A percentile compares a stretch with the other conserved stretches of the same genome.
Evolutionary conservation across 2,888 invertebrate genomes (phyloP).

Genomic region (Eubasilissa splendida): DNA sequence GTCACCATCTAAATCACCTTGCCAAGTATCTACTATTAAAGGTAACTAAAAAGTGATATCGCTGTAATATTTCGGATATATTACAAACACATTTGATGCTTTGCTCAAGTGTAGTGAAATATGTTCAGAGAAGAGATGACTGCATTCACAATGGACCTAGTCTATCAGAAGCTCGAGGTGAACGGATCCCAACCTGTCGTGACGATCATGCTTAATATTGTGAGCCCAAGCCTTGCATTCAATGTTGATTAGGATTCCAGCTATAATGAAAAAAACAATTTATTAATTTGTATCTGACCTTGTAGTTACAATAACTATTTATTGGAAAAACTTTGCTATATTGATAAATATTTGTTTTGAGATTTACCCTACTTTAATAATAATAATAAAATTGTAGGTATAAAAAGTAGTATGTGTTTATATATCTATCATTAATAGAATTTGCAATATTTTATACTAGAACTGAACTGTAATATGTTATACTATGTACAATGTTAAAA

Average conservation of each 20-base stretch:
- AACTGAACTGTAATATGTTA: no score
- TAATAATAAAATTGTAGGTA: no score
- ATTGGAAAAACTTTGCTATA: no score
- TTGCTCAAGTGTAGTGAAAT: conserved; percentile 26
- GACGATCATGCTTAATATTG: conserved; percentile 79
- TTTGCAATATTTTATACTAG: no score
- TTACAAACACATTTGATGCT: conserved; percentile 29
- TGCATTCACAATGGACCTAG: conserved; percentile 60
- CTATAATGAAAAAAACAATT: conserved; percentile 64
- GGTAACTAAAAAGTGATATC: conserved; percentile 12
- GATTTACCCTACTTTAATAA: no score
- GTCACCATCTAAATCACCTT: neutral
- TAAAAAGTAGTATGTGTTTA: no score
- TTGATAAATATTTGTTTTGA: no score
- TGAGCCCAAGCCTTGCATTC: conserved; percentile 83
- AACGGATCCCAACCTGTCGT: conserved; percentile 79
- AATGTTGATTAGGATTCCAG: conserved; percentile 76
- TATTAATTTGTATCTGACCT: neutral
- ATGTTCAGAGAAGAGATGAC: conserved; percentile 18
- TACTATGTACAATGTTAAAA: no score
- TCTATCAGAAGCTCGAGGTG: conserved; percentile 82
- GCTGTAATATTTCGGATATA: conserved; percentile 18
- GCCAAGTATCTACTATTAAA: conserved; percentile 12
- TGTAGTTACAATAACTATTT: no score
- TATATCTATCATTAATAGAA: no score